Base-by-base conservation (phyloP, 2,113 vertebrate genomes). In the Cebidichthys violaceus region DNA sequence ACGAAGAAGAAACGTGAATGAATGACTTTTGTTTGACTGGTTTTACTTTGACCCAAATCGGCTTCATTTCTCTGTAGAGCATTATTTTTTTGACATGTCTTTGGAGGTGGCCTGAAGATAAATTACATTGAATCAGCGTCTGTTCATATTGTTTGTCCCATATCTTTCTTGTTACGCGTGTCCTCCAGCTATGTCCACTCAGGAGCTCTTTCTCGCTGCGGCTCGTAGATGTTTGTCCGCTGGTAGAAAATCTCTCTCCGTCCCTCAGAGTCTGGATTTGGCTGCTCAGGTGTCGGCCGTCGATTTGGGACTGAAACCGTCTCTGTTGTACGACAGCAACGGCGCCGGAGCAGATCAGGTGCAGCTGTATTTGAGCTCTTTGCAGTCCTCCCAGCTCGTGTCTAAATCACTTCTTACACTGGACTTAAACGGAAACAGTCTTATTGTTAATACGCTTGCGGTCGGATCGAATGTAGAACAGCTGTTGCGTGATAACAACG, bases 321-420 rank as follows among this genome's bases (percentile, higher is more conserved):
- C 97, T 31, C 62, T 98, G 50, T 90, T 99, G 0, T 98, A 97
- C 18, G 98, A 99, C 29, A 92, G 78, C 60, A 96, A 92, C 45
- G 20, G 90, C 0, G 96, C 95, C 9, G 87, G 88, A 0, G 75
- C 84, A 3, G 83, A 90, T 0, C 94, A 97, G 77, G 83, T 99
- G 71, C 93, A 94, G 77, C 83, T 52, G 59, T 99, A 97, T 79
- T 68, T 98, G 88, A 82, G 55, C 41, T 84, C 90, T 29, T 64
- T 98, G 11, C 93, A 92, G 80, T 91, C 80, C 2, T 85, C 89
- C 8, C 94, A 94, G 60, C 71, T 96, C n/a, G 79, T 94, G 52
- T 92, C 84, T 0, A 43, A 47, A 24, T 85, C 89, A 8, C 92
- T 98, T 13, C 93, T 95, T 27, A 80, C 96, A 20, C 77, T 98